Conservation (phyloP, 64 coral and sea anemone species). For the Dendrophyllia cribrosa region DNA sequence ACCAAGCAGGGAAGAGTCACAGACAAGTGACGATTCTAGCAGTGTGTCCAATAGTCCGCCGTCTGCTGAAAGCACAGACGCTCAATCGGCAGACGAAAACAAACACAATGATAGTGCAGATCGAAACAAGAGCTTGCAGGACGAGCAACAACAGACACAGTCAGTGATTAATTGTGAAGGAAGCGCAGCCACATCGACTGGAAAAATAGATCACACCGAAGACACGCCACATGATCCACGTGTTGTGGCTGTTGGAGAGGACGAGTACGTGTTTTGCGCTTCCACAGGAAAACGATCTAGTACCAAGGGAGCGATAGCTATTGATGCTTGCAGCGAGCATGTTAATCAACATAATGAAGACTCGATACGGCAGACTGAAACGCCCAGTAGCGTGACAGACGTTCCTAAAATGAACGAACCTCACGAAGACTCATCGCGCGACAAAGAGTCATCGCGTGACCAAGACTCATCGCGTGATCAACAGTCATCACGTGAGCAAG, state of each 20-base stretch:
- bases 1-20: not conserved
- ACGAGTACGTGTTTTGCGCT: constrained; percentile 66
- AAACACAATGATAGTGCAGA: not conserved
- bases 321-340: not conserved
- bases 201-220: not conserved
- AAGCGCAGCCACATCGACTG: not conserved
- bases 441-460: not conserved
- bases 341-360: not conserved
- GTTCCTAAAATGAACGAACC: not conserved
- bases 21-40: not conserved
- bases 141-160: not conserved
- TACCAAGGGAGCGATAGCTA: not conserved
- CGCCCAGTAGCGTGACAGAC: not conserved
- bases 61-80: not conserved
- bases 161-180: not conserved
- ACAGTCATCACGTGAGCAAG: not conserved
- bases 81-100: not conserved
- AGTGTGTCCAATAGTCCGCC: not conserved
- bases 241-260: constrained; percentile 51
- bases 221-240: not conserved
- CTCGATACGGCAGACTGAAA: not conserved
- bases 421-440: not conserved
- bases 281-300: not conserved
- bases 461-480: not conserved
- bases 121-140: not conserved